These are phyloP conservation scores for Eriosoma lanigerum DNA, from an alignment of 1,140 invertebrate species.

Conservation along the genomic window DNA sequence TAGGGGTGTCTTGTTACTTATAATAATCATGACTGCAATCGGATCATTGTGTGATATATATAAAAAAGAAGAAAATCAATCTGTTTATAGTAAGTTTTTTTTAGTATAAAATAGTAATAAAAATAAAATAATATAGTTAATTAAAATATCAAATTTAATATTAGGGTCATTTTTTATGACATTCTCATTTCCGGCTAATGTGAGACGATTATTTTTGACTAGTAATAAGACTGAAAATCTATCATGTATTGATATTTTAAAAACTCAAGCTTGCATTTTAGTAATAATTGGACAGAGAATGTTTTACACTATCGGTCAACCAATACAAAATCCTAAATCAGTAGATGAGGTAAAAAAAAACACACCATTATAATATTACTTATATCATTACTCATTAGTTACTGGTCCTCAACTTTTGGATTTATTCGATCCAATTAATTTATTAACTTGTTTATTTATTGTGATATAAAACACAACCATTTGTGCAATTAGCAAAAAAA, in stretches of 20 bases:
- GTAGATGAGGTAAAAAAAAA: slow-evolving; percentile 23
- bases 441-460: too few species aligned
- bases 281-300: slow-evolving; percentile 67
- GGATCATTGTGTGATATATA: slow-evolving; percentile 14
- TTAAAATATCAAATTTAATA: not conserved
- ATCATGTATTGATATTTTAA: slow-evolving; percentile 68
- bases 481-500: too few species aligned
- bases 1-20: not conserved
- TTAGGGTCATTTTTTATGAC: slow-evolving; percentile 46
- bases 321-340: slow-evolving; percentile 41
- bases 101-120: too few species aligned
- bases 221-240: slow-evolving; percentile 36
- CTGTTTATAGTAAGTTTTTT: not conserved
- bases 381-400: too few species aligned
- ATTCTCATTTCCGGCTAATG: slow-evolving; percentile 34
- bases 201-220: slow-evolving; percentile 2
- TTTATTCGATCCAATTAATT: too few species aligned
- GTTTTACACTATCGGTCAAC: slow-evolving; percentile 63
- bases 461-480: too few species aligned
- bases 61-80: slow-evolving; percentile 13
- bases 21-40: not conserved
- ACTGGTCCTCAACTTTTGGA: too few species aligned
- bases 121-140: slow-evolving; percentile 1
- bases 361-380: too few species aligned
- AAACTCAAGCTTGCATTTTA: slow-evolving; percentile 66